A percentile compares a stretch with the other conserved stretches of the same genome.
phyloP scores from a whole-genome alignment of 1,140 invertebrate genomes.

The Notospermus geniculatus region DNA sequence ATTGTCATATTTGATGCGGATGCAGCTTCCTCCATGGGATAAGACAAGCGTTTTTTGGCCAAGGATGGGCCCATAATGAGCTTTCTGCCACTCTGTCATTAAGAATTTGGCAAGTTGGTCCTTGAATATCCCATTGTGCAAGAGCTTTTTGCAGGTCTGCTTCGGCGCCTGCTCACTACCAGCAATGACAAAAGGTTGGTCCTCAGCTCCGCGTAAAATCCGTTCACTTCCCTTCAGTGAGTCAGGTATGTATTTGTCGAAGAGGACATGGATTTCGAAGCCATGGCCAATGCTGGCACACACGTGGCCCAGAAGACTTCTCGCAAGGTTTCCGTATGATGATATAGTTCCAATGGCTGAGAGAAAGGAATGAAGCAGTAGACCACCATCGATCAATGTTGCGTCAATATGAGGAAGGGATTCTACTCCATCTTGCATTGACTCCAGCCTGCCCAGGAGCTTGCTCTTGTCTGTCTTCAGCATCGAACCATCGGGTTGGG shows the following conservation, averaged over 20 bases:
- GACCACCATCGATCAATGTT: constrained; percentile 18
- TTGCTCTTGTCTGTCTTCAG: constrained; percentile 11
- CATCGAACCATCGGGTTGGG: constrained; percentile 12
- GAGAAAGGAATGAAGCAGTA: constrained; percentile 12
- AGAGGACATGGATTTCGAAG: constrained; percentile 8
- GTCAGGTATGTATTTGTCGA: neutral
- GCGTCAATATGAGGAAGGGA: constrained; percentile 12
- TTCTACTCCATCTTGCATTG: constrained; percentile 5
- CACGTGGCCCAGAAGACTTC: neutral
- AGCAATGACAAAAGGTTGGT: constrained; percentile 10
- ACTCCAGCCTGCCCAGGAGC: constrained; percentile 12
- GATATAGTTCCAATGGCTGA: constrained; percentile 11
- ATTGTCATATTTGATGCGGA: neutral
- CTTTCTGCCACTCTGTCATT: constrained; percentile 12
- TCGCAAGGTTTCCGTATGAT: constrained; percentile 11
- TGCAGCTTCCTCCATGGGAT: constrained; percentile 12
- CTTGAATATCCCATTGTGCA: constrained; percentile 11
- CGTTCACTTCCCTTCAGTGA: constrained; percentile 14
- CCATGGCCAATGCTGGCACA: neutral
- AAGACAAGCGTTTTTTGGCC: constrained; percentile 8
- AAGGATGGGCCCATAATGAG: constrained; percentile 4
- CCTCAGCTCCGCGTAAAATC: constrained; percentile 4
- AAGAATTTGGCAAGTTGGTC: constrained; percentile 14
- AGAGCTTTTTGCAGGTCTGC: constrained; percentile 11
- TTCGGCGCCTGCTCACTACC: constrained; percentile 8